Conservation (phyloP, 2,113 vertebrate species). For the Polyodon spathula region DNA sequence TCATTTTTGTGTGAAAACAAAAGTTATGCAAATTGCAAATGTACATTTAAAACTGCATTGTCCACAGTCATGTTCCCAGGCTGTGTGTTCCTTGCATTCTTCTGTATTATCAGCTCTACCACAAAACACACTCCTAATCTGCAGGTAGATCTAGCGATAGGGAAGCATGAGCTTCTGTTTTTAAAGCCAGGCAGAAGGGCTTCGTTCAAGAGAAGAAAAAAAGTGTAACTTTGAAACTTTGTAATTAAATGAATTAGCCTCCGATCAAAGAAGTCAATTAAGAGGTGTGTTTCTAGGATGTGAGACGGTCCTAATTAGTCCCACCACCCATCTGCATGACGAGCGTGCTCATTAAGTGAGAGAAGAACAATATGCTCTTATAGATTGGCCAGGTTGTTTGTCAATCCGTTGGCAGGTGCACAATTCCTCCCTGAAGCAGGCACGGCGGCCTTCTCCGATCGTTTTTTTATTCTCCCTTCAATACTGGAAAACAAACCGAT, state of each 20-base stretch:
- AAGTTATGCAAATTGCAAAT: no score
- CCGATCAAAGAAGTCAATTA: conserved; percentile 67
- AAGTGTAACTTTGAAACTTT: conserved; percentile 53
- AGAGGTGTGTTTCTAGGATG: conserved; percentile 37
- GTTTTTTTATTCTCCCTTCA: not conserved
- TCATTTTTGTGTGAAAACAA: no score
- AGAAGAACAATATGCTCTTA: conserved; percentile 16
- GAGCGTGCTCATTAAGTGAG: conserved; percentile 41
- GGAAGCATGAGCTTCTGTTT: conserved; percentile 25
- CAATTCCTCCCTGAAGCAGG: conserved; percentile 2
- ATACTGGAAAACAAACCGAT: not conserved
- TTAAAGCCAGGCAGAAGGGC: conserved; percentile 32
- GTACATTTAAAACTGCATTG: no score
- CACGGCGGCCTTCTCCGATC: not conserved
- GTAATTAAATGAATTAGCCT: conserved; percentile 61
- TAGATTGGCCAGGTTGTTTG: conserved; percentile 15
- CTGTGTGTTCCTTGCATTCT: conserved; percentile 20
- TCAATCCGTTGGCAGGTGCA: not conserved
- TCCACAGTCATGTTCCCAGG: no score
- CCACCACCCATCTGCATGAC: conserved; percentile 48
- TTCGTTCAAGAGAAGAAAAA: conserved; percentile 31
- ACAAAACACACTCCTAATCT: conserved; percentile 26
- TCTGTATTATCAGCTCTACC: conserved; percentile 42
- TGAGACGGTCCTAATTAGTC: conserved; percentile 54
- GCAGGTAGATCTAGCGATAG: conserved; percentile 11